phyloP scores from a whole-genome alignment of 1,140 invertebrate genomes.

The Drosophila pruinosa region DNA sequence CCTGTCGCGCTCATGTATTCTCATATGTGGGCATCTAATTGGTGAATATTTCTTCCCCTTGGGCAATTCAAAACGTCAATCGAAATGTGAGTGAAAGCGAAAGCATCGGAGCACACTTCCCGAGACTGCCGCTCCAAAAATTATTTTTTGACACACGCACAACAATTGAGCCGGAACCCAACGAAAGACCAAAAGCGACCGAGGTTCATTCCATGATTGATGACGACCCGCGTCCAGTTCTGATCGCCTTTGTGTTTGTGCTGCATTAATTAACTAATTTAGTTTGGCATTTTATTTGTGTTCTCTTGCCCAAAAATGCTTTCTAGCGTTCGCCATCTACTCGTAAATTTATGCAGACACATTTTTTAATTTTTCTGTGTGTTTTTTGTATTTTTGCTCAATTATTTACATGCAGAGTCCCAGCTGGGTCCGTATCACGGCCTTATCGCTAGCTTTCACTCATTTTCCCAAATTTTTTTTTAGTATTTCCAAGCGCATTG shows the following conservation, averaged over 20 bases:
- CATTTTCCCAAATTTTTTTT: constrained; percentile 21
- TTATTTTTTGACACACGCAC: constrained; percentile 55
- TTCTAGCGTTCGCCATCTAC: constrained; percentile 9
- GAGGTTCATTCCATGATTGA: constrained; percentile 62
- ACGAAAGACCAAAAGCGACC: not conserved
- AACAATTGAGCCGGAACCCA: constrained; percentile 44
- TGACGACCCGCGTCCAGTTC: constrained; percentile 54
- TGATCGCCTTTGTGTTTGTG: constrained; percentile 29
- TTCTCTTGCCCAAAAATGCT: constrained; percentile 39
- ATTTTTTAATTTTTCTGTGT: constrained; percentile 23
- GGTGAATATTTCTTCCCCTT: constrained; percentile 62
- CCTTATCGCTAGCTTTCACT: constrained; percentile 70
- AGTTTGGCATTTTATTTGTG: constrained; percentile 58
- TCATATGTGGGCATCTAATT: constrained; percentile 70
- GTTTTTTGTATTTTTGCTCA: constrained; percentile 36
- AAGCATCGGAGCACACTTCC: constrained; percentile 39
- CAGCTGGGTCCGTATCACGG: constrained; percentile 31
- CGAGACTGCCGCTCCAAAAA: not conserved
- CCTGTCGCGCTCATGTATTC: constrained; percentile 18
- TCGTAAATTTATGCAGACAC: constrained; percentile 57
- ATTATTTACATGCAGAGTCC: constrained; percentile 51
- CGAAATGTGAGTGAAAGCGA: constrained; percentile 58
- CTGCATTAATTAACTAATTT: constrained; percentile 79
- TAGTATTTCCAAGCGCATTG: constrained; percentile 18
- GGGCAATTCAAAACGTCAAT: constrained; percentile 66